These are phyloP conservation scores for Agrochola litura DNA, from an alignment of 2,888 invertebrate species.

Conservation along the genomic window DNA sequence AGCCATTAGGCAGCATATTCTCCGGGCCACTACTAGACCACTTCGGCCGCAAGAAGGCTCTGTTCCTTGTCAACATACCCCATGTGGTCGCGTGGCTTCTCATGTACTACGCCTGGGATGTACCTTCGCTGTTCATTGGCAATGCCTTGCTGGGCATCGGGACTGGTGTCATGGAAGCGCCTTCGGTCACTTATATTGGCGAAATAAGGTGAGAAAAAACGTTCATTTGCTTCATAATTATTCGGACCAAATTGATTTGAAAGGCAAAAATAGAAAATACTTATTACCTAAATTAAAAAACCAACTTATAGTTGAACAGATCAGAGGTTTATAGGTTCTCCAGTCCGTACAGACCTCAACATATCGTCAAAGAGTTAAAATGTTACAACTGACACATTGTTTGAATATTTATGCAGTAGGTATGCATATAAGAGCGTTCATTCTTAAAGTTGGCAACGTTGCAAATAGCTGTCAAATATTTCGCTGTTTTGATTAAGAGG, in stretches of 20 bases:
- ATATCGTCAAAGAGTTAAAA: neutral
- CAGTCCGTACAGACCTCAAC: neutral
- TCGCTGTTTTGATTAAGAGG: too few relatives aligned
- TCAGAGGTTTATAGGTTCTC: neutral
- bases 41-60: slow-evolving; percentile 89
- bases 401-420: neutral
- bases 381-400: neutral
- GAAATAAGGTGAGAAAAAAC: slow-evolving; percentile 85
- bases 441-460: too few relatives aligned
- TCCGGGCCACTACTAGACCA: slow-evolving; percentile 90
- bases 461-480: too few relatives aligned
- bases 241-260: neutral
- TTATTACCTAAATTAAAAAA: neutral
- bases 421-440: too few relatives aligned
- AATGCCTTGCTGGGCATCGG: slow-evolving; percentile 90
- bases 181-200: slow-evolving; percentile 91
- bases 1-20: slow-evolving; percentile 90
- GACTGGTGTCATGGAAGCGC: slow-evolving; percentile 91
- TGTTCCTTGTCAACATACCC: slow-evolving; percentile 91
- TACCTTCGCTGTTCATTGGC: slow-evolving; percentile 86
- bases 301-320: neutral
- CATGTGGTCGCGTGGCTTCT: slow-evolving; percentile 90
- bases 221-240: neutral
- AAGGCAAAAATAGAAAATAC: neutral
- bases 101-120: slow-evolving; percentile 87